Evolutionary conservation across 2,113 vertebrate species (phyloP).

Genomic region (Hiodon alosoides): DNA sequence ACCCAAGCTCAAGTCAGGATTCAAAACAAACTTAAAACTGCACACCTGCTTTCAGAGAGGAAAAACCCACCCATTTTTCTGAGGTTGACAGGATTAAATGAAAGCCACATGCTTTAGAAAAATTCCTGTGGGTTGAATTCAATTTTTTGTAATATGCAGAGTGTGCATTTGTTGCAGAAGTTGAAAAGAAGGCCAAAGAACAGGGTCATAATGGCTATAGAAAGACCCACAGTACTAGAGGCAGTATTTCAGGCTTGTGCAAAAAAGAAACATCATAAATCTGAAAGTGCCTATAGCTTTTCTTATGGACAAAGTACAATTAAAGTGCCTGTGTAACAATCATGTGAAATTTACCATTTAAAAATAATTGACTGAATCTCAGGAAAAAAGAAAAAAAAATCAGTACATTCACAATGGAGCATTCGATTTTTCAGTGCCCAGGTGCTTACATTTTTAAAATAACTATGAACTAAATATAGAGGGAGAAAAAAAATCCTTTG

Average conservation of each 20-base stretch:
- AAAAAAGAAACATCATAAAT: background rate
- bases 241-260: background rate
- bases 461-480: conserved; percentile 46
- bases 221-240: background rate
- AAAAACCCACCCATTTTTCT: background rate
- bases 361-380: conserved; percentile 14
- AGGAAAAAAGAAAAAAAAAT: conserved; percentile 25
- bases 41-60: no score
- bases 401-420: conserved; percentile 32
- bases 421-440: conserved; percentile 27
- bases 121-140: background rate
- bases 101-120: background rate
- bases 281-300: background rate
- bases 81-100: no score
- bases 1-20: no score
- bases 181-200: background rate
- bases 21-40: no score
- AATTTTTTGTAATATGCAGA: conserved; percentile 36
- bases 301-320: conserved; percentile 43
- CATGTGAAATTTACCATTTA: conserved; percentile 24
- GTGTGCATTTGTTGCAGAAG: conserved; percentile 7
- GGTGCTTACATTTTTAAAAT: conserved; percentile 7
- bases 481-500: conserved; percentile 47
- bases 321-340: conserved; percentile 66
- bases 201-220: no score